Conservation (phyloP, 2,113 vertebrate species). For the Peromyscus polionotus region DNA sequence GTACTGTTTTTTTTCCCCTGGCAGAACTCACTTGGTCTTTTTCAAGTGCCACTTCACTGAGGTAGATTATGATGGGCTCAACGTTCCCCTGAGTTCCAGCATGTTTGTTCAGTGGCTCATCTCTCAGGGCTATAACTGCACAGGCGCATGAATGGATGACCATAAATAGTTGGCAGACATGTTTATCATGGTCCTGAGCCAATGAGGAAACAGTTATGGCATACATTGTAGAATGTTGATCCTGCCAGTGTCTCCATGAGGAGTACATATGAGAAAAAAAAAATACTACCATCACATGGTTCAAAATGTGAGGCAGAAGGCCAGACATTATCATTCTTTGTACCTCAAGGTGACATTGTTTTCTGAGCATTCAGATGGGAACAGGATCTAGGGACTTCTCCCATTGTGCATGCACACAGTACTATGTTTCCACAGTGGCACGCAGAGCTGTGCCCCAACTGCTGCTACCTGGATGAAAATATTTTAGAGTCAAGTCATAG, state of each 20-base stretch:
- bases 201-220: background rate
- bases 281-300: background rate
- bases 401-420: background rate
- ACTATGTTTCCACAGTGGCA: fast-evolving
- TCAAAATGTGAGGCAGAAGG: background rate
- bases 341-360: background rate
- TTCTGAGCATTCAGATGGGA: background rate
- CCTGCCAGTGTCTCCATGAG: background rate
- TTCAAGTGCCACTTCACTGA: background rate
- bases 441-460: fast-evolving
- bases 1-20: background rate
- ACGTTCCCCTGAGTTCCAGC: background rate
- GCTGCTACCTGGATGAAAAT: background rate
- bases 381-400: background rate
- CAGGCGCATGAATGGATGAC: too few relatives aligned
- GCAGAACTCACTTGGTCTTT: background rate
- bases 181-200: background rate
- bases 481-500: background rate
- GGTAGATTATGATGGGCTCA: fast-evolving
- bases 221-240: background rate
- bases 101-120: background rate
- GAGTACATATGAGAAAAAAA: background rate
- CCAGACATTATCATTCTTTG: background rate
- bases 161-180: too few relatives aligned
- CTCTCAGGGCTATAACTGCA: background rate